These are phyloP conservation scores for Cyanoderma ruficeps DNA, from an alignment of 2,113 vertebrate species.

Conservation along the genomic window DNA sequence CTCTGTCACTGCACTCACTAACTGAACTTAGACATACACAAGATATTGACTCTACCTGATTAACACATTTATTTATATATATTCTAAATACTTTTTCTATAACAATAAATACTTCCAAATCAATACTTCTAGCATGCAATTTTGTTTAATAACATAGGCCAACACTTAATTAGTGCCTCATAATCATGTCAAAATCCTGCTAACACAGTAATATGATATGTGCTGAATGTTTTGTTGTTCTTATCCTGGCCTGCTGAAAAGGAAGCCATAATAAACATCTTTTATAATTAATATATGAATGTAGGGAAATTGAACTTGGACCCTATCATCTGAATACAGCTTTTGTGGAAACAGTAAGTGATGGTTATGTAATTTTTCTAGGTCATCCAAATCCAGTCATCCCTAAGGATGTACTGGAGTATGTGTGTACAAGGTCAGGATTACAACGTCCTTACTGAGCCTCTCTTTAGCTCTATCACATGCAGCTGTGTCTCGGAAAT, in stretches of 20 bases:
- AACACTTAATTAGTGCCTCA: constrained; percentile 34
- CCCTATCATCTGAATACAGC: background rate
- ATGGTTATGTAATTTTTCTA: constrained; percentile 44
- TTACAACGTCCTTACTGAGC: constrained; percentile 20
- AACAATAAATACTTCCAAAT: constrained; percentile 12
- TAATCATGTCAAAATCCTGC: constrained; percentile 25
- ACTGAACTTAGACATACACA: background rate
- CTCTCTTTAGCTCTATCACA: background rate
- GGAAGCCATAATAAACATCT: constrained; percentile 1
- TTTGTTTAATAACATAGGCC: constrained; percentile 35
- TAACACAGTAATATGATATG: background rate
- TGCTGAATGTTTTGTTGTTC: background rate
- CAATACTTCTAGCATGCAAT: constrained; percentile 8
- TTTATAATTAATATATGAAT: background rate
- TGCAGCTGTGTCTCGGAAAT: constrained; percentile 16
- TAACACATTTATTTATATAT: background rate
- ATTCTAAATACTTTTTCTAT: background rate
- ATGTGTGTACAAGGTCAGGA: constrained; percentile 20
- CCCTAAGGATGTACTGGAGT: constrained; percentile 1
- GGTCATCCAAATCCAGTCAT: constrained; percentile 8
- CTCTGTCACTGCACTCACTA: background rate
- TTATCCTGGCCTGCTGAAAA: constrained; percentile 12
- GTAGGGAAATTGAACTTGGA: background rate
- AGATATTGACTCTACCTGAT: background rate
- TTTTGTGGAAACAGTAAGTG: background rate